These are phyloP conservation scores for Isoperla grammatica DNA, from an alignment of 2,888 invertebrate species.

Conservation along the genomic window DNA sequence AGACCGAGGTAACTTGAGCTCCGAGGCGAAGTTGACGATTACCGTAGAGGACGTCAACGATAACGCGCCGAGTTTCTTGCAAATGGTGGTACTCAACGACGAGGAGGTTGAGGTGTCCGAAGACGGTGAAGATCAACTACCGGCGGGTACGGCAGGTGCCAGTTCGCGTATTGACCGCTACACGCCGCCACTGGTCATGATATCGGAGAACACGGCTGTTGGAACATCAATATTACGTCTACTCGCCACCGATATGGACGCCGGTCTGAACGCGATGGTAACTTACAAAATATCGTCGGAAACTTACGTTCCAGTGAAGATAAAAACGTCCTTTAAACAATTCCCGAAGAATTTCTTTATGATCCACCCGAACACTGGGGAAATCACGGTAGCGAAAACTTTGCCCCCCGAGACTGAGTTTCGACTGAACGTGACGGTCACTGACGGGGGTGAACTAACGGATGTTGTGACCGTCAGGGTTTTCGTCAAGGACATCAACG, in stretches of 20 bases:
- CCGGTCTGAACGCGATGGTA: conserved; percentile 62
- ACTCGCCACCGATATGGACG: conserved; percentile 66
- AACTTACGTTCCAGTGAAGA: conserved; percentile 54
- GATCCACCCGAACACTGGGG: conserved; percentile 69
- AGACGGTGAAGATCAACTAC: neutral
- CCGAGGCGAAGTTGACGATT: conserved; percentile 66
- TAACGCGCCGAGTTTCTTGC: conserved; percentile 64
- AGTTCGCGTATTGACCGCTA: conserved; percentile 5
- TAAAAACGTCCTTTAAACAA: conserved; percentile 40
- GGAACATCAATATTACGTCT: conserved; percentile 64
- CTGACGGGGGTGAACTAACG: conserved; percentile 67
- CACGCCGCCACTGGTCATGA: conserved; percentile 56
- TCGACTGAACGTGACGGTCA: conserved; percentile 66
- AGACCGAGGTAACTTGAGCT: conserved; percentile 64
- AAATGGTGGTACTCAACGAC: conserved; percentile 63
- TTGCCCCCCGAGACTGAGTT: conserved; percentile 72
- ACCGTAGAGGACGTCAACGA: conserved; percentile 75
- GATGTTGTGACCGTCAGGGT: conserved; percentile 65
- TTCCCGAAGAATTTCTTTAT: conserved; percentile 62
- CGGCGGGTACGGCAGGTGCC: neutral
- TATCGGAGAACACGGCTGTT: conserved; percentile 67
- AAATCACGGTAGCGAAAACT: conserved; percentile 63
- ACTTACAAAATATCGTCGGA: conserved; percentile 66
- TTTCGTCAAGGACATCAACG: conserved; percentile 73
- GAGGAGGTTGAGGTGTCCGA: conserved; percentile 56